Evolutionary conservation across 1,140 invertebrate species (phyloP).

Genomic region (Paracyclopina nana): DNA sequence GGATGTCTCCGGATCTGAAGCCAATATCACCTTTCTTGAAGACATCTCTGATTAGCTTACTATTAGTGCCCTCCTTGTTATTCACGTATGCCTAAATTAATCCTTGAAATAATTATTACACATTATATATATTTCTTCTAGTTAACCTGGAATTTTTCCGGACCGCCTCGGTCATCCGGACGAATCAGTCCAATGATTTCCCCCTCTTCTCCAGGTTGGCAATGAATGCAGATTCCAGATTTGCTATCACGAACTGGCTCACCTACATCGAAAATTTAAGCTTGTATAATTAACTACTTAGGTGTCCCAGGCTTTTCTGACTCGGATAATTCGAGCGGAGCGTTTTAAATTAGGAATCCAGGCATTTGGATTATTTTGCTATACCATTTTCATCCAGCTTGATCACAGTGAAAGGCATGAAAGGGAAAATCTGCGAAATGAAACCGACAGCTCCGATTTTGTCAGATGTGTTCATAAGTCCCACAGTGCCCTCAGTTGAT

Average conservation of each 20-base stretch:
- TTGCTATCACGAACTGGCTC: slow-evolving; percentile 26
- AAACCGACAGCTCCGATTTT: slow-evolving; percentile 39
- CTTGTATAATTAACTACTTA: no score
- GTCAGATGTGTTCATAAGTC: slow-evolving; percentile 29
- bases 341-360: no score
- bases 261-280: no score
- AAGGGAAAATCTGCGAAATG: slow-evolving; percentile 28
- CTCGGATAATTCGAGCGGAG: no score
- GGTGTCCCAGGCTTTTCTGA: no score
- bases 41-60: slow-evolving; percentile 75
- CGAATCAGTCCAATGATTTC: neutral
- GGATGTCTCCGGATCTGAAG: slow-evolving; percentile 85
- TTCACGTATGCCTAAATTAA: neutral
- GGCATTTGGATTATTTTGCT: no score
- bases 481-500: slow-evolving; percentile 36
- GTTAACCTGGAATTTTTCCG: neutral
- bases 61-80: slow-evolving; percentile 69
- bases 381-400: slow-evolving; percentile 29
- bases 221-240: slow-evolving; percentile 34
- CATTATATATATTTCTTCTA: neutral
- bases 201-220: slow-evolving; percentile 1
- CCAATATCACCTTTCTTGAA: slow-evolving; percentile 71
- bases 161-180: neutral
- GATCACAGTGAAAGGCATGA: slow-evolving; percentile 27
- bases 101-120: neutral